Evolutionary conservation across 2,113 vertebrate genomes (phyloP), one percentile per base, ranked within the genome.

Genomic region (Syngnathoides biaculeatus): DNA sequence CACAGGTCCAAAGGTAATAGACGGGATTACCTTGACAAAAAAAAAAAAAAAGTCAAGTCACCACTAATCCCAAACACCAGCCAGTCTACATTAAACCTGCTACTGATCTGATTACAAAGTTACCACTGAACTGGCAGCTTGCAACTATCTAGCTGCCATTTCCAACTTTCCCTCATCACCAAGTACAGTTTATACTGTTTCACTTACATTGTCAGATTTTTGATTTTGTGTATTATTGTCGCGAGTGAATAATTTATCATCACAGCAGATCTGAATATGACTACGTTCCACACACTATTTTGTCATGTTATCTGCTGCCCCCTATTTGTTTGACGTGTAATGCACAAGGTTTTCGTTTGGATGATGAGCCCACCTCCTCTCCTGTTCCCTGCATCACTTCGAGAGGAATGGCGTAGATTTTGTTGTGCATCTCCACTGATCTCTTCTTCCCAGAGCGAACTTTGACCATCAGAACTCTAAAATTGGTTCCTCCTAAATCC

Each of bases 301-400:
- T 39, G 35, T 39, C 35, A 58, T 22, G 22, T 55, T 14, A 43
- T 8, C 8, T 62, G 60, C 39, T 26, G 38, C 39, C 4, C 20
- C 38, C 38, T 42, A 13, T n/a, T 22, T 7, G 5, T 42, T 39
- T 26, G 24, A 12, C 53, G 13, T 42, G n/a, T 0, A 24, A 8
- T 22, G 20, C 38, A 5, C 6, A 7, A 27, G 13, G 12, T 42
- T 61, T 7, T 9, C 20, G 22, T 14, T 22, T 42, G n/a, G 38
- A 42, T 39, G 19, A 1, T 14, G 14, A 61, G 3, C 69, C 78
- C 67, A 98, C 97, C 93, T 99, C 97, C 72, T 98, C 97, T 80
- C 97, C 97, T 0, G 97, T 99, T 62, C 97, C 97, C 86, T 97
- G 96, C 97, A 99, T 99, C 84, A 97, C 93, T 64, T 98, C 96